A percentile compares a stretch with the other conserved stretches of the same genome.
phyloP scores from a whole-genome alignment of 2,888 invertebrate species.

The Gisinianus flammeolus region DNA sequence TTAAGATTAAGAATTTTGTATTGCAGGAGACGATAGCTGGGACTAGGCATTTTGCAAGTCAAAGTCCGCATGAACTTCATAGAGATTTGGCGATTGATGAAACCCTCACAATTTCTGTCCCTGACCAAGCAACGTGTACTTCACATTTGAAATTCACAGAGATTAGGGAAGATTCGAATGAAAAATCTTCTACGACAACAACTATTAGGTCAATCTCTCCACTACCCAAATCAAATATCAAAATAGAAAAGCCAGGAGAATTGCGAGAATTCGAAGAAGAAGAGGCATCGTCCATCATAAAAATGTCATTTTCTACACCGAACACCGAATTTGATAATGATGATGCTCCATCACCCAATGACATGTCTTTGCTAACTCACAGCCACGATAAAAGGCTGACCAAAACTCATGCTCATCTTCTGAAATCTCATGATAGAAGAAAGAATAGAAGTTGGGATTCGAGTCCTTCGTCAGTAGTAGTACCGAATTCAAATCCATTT shows the following conservation, averaged over 20 bases:
- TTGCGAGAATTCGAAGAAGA: neutral
- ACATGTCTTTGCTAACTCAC: neutral
- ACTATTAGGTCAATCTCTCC: neutral
- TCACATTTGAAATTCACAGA: neutral
- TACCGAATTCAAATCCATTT: neutral
- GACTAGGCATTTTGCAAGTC: neutral
- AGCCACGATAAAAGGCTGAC: too few relatives aligned
- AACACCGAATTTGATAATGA: slow-evolving; percentile 44
- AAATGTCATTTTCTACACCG: slow-evolving; percentile 40
- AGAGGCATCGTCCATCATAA: neutral
- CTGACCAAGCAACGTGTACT: too few relatives aligned
- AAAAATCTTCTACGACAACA: neutral
- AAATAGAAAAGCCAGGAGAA: neutral
- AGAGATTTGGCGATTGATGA: neutral
- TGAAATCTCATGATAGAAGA: slow-evolving; percentile 39
- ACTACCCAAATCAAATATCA: too few relatives aligned
- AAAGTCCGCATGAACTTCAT: neutral
- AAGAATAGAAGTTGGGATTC: slow-evolving; percentile 42
- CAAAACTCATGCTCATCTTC: neutral
- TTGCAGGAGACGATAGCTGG: neutral
- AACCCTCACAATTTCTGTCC: slow-evolving; percentile 18
- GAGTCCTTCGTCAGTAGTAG: neutral
- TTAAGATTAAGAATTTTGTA: neutral
- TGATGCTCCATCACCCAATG: slow-evolving; percentile 29
- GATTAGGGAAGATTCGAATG: neutral